Conservation (phyloP, 2,113 vertebrate species). For the Barbus barbus region DNA sequence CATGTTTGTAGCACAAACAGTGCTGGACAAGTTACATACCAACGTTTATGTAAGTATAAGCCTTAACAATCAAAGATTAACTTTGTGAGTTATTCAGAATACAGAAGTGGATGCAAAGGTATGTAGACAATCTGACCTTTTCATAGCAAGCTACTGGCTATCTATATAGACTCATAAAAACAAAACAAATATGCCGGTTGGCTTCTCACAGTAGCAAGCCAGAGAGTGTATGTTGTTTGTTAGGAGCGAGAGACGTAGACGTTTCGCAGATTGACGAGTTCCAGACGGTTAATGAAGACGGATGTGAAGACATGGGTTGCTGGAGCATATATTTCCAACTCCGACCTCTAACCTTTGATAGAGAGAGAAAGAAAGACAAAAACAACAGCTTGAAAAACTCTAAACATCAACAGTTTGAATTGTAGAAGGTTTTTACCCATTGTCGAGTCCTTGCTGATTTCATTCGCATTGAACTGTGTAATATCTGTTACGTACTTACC, state of each 20-base stretch:
- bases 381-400: constrained; percentile 47
- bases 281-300: constrained; percentile 74
- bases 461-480: not conserved
- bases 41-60: not conserved
- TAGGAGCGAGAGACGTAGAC: constrained; percentile 4
- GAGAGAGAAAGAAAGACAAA: constrained; percentile 22
- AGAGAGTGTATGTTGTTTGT: not conserved
- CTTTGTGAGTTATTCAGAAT: not conserved
- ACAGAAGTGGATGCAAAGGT: not conserved
- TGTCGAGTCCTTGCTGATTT: not conserved
- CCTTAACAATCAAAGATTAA: not conserved
- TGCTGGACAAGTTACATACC: not conserved
- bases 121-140: not conserved
- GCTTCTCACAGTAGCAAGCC: not conserved
- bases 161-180: not conserved
- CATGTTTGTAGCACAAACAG: not conserved
- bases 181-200: not conserved
- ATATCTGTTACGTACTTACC: not conserved
- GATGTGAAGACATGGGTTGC: constrained; percentile 59
- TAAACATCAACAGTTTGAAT: constrained; percentile 33
- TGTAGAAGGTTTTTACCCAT: not conserved
- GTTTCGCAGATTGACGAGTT: constrained; percentile 65
- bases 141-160: not conserved
- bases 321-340: constrained; percentile 60
- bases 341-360: constrained; percentile 68